Base-by-base conservation (phyloP, 23 tunicate genomes). In the Aplidium turbinatum region DNA sequence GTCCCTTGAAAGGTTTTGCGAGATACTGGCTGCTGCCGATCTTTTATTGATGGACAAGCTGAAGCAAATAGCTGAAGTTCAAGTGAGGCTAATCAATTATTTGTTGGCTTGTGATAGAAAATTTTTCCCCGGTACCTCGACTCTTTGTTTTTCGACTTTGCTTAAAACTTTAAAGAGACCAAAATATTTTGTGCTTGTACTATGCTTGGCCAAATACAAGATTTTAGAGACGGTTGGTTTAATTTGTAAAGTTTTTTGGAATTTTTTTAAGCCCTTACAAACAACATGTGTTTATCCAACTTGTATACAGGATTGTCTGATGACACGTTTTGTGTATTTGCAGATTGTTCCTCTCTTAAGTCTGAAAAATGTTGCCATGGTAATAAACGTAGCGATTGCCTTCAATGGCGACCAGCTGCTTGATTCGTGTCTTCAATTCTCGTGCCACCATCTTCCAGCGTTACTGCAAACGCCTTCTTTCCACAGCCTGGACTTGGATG, bases 1-100 rank as follows among this genome's bases (percentile, higher is more conserved):
- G 31, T 55, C 81, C 0, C 45, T 83, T 39, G 97, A 82, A 63
- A 65, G 31, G 24, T 50, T 82, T 33, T 78, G 86, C 36, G 97
- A 90, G 53, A 58, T 83, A 2, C 77, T 90, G 33, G 97, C 90
- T 6, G 85, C 86, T 31, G 82, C 97, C 23, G 97, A 90, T 55
- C 81, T 77, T 18, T 63, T 90, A 3, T 46, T 90, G 34, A 56
- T 83, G 78, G 84, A 72, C 16, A 63, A 90, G 34, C 63, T 79
- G 57, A 90, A 90, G 60, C 92, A 90, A 50, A 60, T 78, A 13
- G 77, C 66, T 38, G 89, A 90, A 78, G 81, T 55, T 20, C 87
- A 69, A 38, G 85, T 87, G 20, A 70, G 68, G 4, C n/a, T 40
- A 6, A 2, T n/a, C n/a, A n/a, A n/a, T n/a, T n/a, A n/a, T n/a